These are phyloP conservation scores for Umimayanthus chanpuru DNA, from an alignment of 92 coral and sea anemone species.

Conservation along the genomic window DNA sequence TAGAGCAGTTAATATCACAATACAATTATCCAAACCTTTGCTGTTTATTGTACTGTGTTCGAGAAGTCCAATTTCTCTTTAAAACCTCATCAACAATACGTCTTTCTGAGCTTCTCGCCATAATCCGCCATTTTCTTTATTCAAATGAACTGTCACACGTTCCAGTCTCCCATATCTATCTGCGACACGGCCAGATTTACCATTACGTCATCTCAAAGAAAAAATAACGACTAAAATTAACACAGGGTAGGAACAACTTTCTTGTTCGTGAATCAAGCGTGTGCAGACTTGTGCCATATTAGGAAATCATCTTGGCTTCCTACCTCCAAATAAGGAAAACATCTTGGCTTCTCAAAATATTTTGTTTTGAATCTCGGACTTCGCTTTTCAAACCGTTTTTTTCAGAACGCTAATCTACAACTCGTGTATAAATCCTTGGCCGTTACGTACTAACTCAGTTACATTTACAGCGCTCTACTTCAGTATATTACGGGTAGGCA, in stretches of 20 bases:
- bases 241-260: conserved; percentile 20
- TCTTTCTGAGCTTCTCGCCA: conserved; percentile 26
- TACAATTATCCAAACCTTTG: conserved; percentile 3
- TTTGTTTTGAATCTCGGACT: conserved; percentile 20
- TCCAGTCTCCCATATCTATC: conserved; percentile 6
- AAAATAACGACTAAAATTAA: conserved; percentile 4
- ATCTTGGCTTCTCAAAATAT: conserved; percentile 19
- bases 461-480: conserved; percentile 23
- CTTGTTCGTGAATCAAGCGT: conserved; percentile 15
- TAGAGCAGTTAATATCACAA: background rate
- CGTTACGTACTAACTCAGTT: conserved; percentile 12
- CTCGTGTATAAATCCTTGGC: conserved; percentile 23
- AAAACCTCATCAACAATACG: conserved; percentile 18
- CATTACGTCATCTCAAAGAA: background rate
- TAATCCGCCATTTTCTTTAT: conserved; percentile 16
- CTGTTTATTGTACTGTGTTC: conserved; percentile 4
- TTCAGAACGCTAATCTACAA: conserved; percentile 21
- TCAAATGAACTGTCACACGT: conserved; percentile 5
- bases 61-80: conserved; percentile 12
- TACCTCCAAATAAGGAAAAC: conserved; percentile 12
- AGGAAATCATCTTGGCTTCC: conserved; percentile 14
- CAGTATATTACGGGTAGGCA: conserved; percentile 17
- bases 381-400: conserved; percentile 23
- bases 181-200: conserved; percentile 7
- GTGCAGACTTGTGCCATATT: conserved; percentile 19